phyloP scores from a whole-genome alignment of 2,797 vertebrate species.

The Menidia menidia region DNA sequence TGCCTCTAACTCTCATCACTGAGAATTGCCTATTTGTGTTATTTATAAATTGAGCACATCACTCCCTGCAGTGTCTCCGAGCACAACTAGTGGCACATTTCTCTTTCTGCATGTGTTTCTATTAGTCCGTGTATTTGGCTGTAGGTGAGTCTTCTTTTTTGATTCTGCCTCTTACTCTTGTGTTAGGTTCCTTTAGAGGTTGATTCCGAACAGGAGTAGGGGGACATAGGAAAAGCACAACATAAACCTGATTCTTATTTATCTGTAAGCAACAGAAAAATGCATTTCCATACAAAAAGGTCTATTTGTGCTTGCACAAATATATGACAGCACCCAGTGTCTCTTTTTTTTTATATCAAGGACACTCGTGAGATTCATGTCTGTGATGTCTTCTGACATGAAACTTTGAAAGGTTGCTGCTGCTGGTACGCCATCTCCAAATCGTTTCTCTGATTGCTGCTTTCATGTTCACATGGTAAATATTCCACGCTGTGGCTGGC shows the following conservation, averaged over 20 bases:
- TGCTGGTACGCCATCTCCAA: slow-evolving; percentile 17
- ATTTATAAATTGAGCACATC: slow-evolving; percentile 11
- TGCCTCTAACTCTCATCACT: slow-evolving; percentile 7
- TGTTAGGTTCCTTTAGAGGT: background rate
- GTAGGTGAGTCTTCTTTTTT: background rate
- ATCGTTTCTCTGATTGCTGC: slow-evolving; percentile 28
- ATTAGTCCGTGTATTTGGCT: background rate
- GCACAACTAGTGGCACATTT: background rate
- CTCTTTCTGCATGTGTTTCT: slow-evolving; percentile 9
- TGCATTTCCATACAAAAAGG: background rate
- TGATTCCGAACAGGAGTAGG: background rate
- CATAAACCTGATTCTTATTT: background rate
- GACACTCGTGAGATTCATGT: slow-evolving; percentile 25
- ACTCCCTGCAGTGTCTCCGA: background rate
- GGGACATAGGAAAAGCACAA: background rate
- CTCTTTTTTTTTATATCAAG: slow-evolving; percentile 31
- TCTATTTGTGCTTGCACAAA: slow-evolving; percentile 11
- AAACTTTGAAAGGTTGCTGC: slow-evolving; percentile 20
- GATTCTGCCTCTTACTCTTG: background rate
- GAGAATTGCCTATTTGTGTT: background rate
- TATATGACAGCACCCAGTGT: slow-evolving; percentile 10
- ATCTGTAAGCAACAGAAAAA: slow-evolving; percentile 1
- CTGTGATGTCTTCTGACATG: slow-evolving; percentile 3
- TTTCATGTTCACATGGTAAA: slow-evolving; percentile 36
- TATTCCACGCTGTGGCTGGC: slow-evolving; percentile 27